Conservation (phyloP, 2,888 invertebrate species). For the Meiosimyza decipiens region DNA sequence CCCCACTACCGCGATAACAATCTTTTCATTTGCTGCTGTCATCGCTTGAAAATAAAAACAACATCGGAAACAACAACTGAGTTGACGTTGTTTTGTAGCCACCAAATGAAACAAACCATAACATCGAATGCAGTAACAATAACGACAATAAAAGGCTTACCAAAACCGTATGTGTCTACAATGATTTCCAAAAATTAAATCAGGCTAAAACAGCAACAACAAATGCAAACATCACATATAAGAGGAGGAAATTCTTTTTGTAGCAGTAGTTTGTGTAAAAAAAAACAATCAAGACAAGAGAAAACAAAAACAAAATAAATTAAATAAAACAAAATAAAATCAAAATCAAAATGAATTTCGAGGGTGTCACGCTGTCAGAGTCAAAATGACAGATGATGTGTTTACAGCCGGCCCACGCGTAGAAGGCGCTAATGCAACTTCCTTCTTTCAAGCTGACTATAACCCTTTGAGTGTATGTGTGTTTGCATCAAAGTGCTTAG, state of each 20-base stretch:
- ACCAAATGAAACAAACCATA: neutral
- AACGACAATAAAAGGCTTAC: constrained; percentile 1
- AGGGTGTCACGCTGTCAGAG: constrained; percentile 24
- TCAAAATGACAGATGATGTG: constrained; percentile 13
- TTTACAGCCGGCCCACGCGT: constrained; percentile 2
- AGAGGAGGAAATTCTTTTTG: neutral
- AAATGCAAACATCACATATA: neutral
- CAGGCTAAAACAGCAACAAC: neutral
- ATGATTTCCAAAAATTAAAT: constrained; percentile 20
- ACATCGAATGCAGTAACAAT: neutral
- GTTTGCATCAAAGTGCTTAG: neutral
- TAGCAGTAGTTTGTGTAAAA: neutral
- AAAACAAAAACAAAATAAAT: constrained; percentile 11
- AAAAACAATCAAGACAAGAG: neutral
- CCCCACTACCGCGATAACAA: neutral
- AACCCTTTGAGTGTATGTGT: neutral
- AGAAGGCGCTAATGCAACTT: neutral
- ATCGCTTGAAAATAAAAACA: neutral
- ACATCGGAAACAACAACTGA: constrained; percentile 2
- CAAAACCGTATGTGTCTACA: neutral
- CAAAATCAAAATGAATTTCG: constrained; percentile 23
- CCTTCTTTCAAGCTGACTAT: neutral
- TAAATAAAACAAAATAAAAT: constrained; percentile 15
- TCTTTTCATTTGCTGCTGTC: constrained; percentile 8
- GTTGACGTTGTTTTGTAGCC: neutral